Conservation (phyloP, 2,797 vertebrate species). For the Chelon auratus region DNA sequence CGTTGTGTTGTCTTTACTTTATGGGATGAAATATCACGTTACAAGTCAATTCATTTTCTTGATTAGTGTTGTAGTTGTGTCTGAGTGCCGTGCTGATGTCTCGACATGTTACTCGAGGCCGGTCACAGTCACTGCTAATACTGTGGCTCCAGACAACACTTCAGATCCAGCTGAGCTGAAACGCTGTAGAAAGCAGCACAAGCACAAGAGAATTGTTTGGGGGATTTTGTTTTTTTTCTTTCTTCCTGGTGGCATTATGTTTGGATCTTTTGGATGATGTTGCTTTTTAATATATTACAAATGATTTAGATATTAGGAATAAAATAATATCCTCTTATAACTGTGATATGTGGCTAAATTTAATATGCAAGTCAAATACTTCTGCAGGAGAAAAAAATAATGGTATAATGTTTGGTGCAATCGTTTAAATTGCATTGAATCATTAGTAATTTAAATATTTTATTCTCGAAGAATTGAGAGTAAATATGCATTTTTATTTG, state of each 20-base stretch:
- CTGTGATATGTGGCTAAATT: too few relatives aligned
- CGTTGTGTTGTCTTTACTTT: slow-evolving; percentile 33
- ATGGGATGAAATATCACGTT: slow-evolving; percentile 59
- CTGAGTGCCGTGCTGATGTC: slow-evolving; percentile 58
- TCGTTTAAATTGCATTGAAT: slow-evolving; percentile 11
- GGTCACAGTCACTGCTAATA: slow-evolving; percentile 55
- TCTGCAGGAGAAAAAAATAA: not conserved
- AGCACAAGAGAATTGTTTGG: slow-evolving; percentile 23
- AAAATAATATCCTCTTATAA: not conserved
- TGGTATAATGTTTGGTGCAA: not conserved
- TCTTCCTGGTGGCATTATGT: not conserved
- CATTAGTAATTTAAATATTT: slow-evolving; percentile 42
- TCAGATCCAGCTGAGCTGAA: slow-evolving; percentile 72
- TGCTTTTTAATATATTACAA: not conserved
- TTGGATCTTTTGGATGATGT: not conserved
- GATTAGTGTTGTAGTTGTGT: slow-evolving; percentile 53
- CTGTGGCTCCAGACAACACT: slow-evolving; percentile 79
- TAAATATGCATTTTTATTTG: slow-evolving; percentile 51
- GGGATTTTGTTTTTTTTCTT: not conserved
- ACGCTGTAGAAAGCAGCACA: slow-evolving; percentile 14
- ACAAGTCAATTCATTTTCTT: slow-evolving; percentile 63
- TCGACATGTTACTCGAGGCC: slow-evolving; percentile 52
- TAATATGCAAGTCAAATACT: not conserved
- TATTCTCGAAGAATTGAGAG: slow-evolving; percentile 52
- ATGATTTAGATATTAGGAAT: not conserved